Base-by-base conservation (phyloP, 2,888 invertebrate species). In the Biston stratarius region DNA sequence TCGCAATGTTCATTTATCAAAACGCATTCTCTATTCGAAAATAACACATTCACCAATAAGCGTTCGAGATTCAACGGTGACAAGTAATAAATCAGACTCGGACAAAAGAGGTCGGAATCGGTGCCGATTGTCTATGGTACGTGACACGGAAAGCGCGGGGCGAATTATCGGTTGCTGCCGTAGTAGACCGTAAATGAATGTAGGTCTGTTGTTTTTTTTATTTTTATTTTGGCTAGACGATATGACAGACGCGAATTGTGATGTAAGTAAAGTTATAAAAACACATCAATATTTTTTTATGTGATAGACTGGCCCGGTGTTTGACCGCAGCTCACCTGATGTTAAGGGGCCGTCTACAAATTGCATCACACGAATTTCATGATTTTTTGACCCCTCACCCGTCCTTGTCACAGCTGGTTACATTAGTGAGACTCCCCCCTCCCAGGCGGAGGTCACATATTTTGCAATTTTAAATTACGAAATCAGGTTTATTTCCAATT, bases 91-190 rank as follows among this genome's bases (percentile, higher is more conserved):
- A 73, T 74, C 74, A 70, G 65, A 51, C 58, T 70, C 45, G 56
- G 59, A 74, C 74, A 74, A 74, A 74, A 62, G 70, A 71, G 71
- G 73, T 70, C 66, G 64, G 60, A 38, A 44, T 57, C 61, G 59
- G 61, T 64, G 67, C 64, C 63, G 42, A 67, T 81, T 83, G 82
- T 82, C 82, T 80, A 78, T 83, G 82, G 84, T 75, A 89, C 91
- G 91, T 91, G 91, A 83, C 86, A 75, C 47, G 69, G 89, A 86
- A 89, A 85, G 79, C 82, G 77, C 76, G 77, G 74, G 80, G 78
- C 79, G 92, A 76, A 91, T 92, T 92, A 92, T 81, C 33, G 51
- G 24, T 33, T 51, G 42, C 42, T 24, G 9, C 24, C 55, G 51
- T 56, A 47, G 47, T 51, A 36, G 57, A 45, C 56, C 49, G 51